Percentiles rank a stretch among this genome's conserved stretches.
phyloP scores from a whole-genome alignment of 2,797 vertebrate genomes.

The Hybognathus amarus region DNA sequence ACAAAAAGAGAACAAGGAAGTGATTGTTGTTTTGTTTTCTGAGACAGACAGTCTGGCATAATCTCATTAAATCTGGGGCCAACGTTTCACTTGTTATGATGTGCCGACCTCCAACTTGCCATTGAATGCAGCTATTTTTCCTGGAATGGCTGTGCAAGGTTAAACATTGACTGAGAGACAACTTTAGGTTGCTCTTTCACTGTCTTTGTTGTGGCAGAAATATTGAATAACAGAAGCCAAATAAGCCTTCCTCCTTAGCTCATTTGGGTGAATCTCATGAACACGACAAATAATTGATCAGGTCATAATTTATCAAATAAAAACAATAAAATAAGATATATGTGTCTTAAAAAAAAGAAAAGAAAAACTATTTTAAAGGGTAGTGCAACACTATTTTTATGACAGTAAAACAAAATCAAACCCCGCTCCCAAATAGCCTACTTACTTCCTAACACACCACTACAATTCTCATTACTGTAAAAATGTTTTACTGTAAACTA shows the following conservation, averaged over 20 bases:
- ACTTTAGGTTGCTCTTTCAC: conserved; percentile 12
- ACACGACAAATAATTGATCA: background rate
- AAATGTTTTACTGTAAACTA: background rate
- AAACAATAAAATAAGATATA: background rate
- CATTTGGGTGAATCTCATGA: background rate
- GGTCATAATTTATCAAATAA: background rate
- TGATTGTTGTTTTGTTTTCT: conserved; percentile 40
- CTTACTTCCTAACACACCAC: background rate
- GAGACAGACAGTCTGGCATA: conserved; percentile 35
- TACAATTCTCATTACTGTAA: background rate
- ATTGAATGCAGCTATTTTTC: conserved; percentile 8
- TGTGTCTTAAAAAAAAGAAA: background rate
- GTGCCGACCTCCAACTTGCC: conserved; percentile 28
- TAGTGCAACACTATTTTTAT: background rate
- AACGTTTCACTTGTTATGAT: conserved; percentile 30
- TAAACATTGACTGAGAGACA: conserved; percentile 20
- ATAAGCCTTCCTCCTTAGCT: background rate
- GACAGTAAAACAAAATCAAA: background rate
- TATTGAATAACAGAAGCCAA: background rate
- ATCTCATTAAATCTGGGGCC: conserved; percentile 51
- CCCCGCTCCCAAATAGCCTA: background rate
- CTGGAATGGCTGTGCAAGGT: conserved; percentile 22
- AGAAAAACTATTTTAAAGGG: background rate
- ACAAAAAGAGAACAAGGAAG: conserved; percentile 29
- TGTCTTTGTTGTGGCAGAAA: background rate